Evolutionary conservation across 2,113 vertebrate genomes (phyloP), one percentile per base, ranked within the genome.

Genomic region (Cheilinus undulatus): DNA sequence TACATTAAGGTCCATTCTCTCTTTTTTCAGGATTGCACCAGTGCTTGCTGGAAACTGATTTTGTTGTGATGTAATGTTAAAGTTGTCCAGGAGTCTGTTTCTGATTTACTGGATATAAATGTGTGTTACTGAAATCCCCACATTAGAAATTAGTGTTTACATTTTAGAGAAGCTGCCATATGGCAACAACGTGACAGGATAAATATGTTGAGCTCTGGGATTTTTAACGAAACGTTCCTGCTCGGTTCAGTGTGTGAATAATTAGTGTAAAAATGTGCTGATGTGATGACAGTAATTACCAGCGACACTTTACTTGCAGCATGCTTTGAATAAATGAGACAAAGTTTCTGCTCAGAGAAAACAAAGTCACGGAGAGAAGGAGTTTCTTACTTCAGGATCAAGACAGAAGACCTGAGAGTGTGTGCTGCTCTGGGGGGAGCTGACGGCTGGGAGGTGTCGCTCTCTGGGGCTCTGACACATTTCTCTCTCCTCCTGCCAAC

Each of bases 251-350:
- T 51, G 65, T 67, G 66, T 70, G 72, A 85, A 82, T 73, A 73
- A 85, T 74, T 80, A 72, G 45, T 82, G 74, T 17, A 53, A 72
- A 42, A 74, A 78, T 73, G 59, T 78, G 76, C 52, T 64, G 49
- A 84, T 67, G 81, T 72, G 70, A 76, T 83, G 80, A 82, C 77
- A 85, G 72, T 68, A 80, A 85, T 81, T 79, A 69, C 20, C 67
- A 64, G 63, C 62, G 57, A 80, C 67, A 61, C 38, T 72, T 56
- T 66, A 64, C 77, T 54, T 61, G 73, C 71, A 71, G 38, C 34
- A 62, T 60, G 61, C 36, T 24, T 28, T 56, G 30, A 70, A 67
- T 48, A 52, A 68, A 74, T 69, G 51, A 65, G 62, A 61, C 36
- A 42, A 61, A 42, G 0, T 43, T 43, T 43, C 5, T 43, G 40